Evolutionary conservation across 1,140 invertebrate species (phyloP).

Genomic region (Pseudobourletiella spinata): DNA sequence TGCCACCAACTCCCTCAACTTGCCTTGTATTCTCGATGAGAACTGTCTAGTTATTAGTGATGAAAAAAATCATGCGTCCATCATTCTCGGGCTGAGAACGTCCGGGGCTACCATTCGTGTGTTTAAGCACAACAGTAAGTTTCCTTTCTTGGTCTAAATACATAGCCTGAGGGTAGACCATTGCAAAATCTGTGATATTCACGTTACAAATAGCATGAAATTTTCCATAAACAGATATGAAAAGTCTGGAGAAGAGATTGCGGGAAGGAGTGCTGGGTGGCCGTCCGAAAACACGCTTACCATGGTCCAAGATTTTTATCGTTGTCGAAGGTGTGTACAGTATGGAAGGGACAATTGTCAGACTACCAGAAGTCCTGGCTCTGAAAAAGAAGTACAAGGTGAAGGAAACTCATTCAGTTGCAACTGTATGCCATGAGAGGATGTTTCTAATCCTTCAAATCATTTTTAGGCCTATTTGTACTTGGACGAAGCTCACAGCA

Average conservation of each 20-base stretch:
- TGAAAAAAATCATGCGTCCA: constrained; percentile 92
- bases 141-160: background rate
- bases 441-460: no score
- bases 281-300: constrained; percentile 61
- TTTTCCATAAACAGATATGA: no score
- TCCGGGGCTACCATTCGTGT: constrained; percentile 76
- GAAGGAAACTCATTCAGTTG: no score
- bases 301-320: constrained; percentile 91
- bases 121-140: constrained; percentile 74
- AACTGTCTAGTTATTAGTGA: constrained; percentile 87
- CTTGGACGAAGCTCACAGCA: constrained; percentile 92
- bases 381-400: constrained; percentile 94
- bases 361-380: constrained; percentile 75
- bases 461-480: constrained; percentile 74
- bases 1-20: constrained; percentile 89
- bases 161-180: background rate
- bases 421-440: no score
- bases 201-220: no score
- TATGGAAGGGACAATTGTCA: constrained; percentile 94
- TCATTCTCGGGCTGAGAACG: constrained; percentile 83
- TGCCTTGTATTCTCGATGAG: constrained; percentile 71
- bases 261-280: constrained; percentile 68
- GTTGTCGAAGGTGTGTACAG: constrained; percentile 93
- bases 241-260: constrained; percentile 71
- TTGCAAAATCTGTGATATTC: background rate